Evolutionary conservation across 2,888 invertebrate species (phyloP), one percentile per base, ranked within the genome.

Genomic region (Protodeltote pygarga): DNA sequence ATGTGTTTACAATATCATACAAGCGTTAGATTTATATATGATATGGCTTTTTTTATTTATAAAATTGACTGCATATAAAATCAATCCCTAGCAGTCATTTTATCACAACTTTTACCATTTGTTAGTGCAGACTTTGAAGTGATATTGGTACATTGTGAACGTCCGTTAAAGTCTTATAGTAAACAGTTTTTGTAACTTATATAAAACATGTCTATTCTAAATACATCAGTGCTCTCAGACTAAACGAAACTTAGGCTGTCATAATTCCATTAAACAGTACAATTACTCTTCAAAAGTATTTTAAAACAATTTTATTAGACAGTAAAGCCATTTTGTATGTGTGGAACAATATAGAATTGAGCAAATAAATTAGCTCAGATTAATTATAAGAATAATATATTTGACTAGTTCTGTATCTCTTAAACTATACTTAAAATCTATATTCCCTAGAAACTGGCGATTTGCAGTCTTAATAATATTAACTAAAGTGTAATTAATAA

Each of bases 1-100:
- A 63, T 63, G 83, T 88, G 89, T 88, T 86, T 90, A 91, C 86
- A 91, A 83, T 89, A 89, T 87, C 73, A 85, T 90, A 92, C 91
- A 92, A 92, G 92, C 92, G 82, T 81, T 89, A 89, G 76, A 80
- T 81, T 89, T 87, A 59, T 83, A 85, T 85, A 87, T 91, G 92
- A 92, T 92, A 91, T 91, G 92, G 90, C 83, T 82, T 83, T 80
- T n/a, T 85, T 58, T 80, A 78, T 75, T 76, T 84, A 84, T 84
- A 85, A 83, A 83, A 82, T 79, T 74, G 85, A 88, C 86, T 81
- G 87, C 83, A 50, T 75, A 72, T 65, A 76, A 79, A 83, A 81
- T 79, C 69, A 81, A 81, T 81, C 68, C 72, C 63, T 74, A 76
- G 81, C 85, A 85, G 87, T 82, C 83, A 75, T 70, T 77, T 74